Base-by-base conservation (phyloP, 35 echinoderm and acorn worm species). In the Anneissia japonica region DNA sequence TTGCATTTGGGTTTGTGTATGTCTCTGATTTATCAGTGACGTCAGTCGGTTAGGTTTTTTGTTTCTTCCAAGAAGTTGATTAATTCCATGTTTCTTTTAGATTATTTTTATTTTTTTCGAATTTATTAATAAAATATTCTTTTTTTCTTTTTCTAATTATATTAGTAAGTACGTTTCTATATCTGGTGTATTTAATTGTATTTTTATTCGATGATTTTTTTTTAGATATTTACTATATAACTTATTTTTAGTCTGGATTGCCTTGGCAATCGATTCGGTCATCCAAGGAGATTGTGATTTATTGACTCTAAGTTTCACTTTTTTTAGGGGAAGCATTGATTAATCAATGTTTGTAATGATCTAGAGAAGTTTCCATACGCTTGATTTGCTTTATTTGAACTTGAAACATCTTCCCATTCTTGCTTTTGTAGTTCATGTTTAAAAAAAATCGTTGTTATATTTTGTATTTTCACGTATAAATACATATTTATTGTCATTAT, bases 91-190 rank as follows among this genome's bases (percentile, higher is more conserved):
- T 81, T 37, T 81, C 34, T 39, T 37, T 81, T 30, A 81, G 38
- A 81, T 81, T 39, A 26, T 40, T n/a, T 39, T 81, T 35, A 81
- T 81, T 35, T 81, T 35, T 40, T 30, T 30, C 36, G n/a, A 81
- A 39, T 37, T 34, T 38, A 81, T 81, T 81, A 37, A 39, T 9
- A 26, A 39, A 81, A 28, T 81, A 81, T 39, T 37, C n/a, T 81
- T 81, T 81, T 81, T 81, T 81, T 37, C 10, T 10, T 40, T 39
- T 81, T 35, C 79, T 35, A 39, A 81, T 36, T 9, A 40, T 39
- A 39, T 39, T 38, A 17, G 79, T 81, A 30, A 81, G 79, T 38
- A 39, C 38, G 36, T 81, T 79, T 79, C 77, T 79, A 79, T 79
- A 79, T 4, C 35, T 81, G 16, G 35, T 81, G 31, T 81, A 81